phyloP scores from a whole-genome alignment of 2,888 invertebrate species.

The Phalangium opilio region DNA sequence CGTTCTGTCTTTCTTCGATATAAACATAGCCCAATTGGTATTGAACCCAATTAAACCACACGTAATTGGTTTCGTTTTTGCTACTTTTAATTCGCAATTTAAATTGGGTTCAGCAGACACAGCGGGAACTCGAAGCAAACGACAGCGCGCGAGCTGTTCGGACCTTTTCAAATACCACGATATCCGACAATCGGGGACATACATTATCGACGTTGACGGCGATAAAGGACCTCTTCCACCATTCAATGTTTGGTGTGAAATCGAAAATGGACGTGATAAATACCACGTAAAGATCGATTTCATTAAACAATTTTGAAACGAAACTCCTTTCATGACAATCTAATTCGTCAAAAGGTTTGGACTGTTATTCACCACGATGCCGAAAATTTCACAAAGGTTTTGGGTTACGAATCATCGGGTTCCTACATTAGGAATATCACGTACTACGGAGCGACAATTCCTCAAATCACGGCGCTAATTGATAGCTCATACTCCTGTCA shows the following conservation, averaged over 20 bases:
- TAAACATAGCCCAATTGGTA: too few relatives aligned
- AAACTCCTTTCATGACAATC: too few relatives aligned
- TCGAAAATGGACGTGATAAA: constrained; percentile 14
- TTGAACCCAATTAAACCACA: too few relatives aligned
- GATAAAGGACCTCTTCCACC: constrained; percentile 15
- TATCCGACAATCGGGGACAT: constrained; percentile 15
- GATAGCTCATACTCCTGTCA: constrained; percentile 22
- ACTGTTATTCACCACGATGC: constrained; percentile 23
- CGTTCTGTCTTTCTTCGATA: too few relatives aligned
- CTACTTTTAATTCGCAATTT: too few relatives aligned
- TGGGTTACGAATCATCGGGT: constrained; percentile 22
- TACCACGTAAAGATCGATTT: constrained; percentile 11
- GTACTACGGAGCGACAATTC: constrained; percentile 15
- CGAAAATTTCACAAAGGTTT: constrained; percentile 17
- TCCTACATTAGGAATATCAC: constrained; percentile 20
- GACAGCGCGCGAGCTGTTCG: constrained; percentile 10
- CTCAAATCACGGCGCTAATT: constrained; percentile 20
- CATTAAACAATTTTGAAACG: too few relatives aligned
- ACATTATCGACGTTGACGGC: constrained; percentile 21
- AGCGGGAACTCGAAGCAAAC: too few relatives aligned
- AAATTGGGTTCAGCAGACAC: too few relatives aligned
- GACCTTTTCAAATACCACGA: constrained; percentile 19
- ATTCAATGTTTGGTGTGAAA: constrained; percentile 20
- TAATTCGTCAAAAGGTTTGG: constrained; percentile 15
- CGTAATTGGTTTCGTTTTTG: too few relatives aligned